Evolutionary conservation across 2,113 vertebrate genomes (phyloP).

Genomic region (Crocuta crocuta): DNA sequence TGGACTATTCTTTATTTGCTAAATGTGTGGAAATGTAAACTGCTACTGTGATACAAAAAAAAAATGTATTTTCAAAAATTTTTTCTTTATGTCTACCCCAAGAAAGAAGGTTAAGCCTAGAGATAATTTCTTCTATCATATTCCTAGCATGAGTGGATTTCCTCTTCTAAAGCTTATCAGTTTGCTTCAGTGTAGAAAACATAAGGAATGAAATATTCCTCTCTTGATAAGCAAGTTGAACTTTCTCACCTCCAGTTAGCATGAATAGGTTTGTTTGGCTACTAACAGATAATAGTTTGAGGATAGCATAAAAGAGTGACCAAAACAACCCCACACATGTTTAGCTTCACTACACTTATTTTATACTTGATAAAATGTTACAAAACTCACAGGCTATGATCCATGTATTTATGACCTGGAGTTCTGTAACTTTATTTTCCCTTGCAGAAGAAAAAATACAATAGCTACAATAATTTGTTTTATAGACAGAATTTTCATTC

Average conservation of each 20-base stretch:
- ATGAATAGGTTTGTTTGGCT: slow-evolving; percentile 62
- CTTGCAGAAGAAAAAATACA: slow-evolving; percentile 59
- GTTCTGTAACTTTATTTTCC: slow-evolving; percentile 61
- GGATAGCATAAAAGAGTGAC: slow-evolving; percentile 43
- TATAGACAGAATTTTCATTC: slow-evolving; percentile 50
- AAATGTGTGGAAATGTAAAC: not conserved
- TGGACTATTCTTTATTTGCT: not conserved
- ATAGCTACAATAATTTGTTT: slow-evolving; percentile 67
- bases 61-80: slow-evolving; percentile 19
- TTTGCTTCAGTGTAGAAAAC: slow-evolving; percentile 71
- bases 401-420: slow-evolving; percentile 52
- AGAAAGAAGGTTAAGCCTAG: slow-evolving; percentile 37
- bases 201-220: slow-evolving; percentile 58
- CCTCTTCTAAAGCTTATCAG: slow-evolving; percentile 63
- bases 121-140: slow-evolving; percentile 62
- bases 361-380: slow-evolving; percentile 69
- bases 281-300: slow-evolving; percentile 58
- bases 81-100: slow-evolving; percentile 17
- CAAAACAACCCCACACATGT: not conserved
- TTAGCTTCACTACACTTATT: slow-evolving; percentile 65
- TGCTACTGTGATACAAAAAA: not conserved
- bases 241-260: slow-evolving; percentile 60
- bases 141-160: slow-evolving; percentile 66
- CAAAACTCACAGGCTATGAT: slow-evolving; percentile 59
- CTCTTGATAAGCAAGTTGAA: slow-evolving; percentile 75